Evolutionary conservation across 2,113 vertebrate species (phyloP), one percentile per base, ranked within the genome.

Genomic region (Tursiops truncatus): DNA sequence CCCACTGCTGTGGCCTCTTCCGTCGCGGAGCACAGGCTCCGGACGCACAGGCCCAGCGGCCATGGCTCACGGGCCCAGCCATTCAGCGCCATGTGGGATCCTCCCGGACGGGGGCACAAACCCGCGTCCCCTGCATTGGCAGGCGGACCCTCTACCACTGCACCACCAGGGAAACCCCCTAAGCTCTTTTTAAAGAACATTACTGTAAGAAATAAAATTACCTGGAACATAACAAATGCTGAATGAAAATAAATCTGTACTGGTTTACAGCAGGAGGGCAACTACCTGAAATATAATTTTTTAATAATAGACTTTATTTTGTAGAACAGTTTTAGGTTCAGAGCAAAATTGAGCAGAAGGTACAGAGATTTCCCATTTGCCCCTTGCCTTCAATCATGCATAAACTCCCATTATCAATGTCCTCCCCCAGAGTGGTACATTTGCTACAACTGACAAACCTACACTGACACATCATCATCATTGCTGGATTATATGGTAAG

Each of bases 131-230:
- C 47, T 50, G 47, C 47, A 13, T 13, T 13, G 12, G 12, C 47
- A 50, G 47, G 47, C 12, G 12, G 47, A 50, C 47, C 47, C 47
- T 50, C 47, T 13, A 50, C 47, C 47, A 50, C 47, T 50, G 47
- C 12, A 1, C 47, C 47, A 50, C 17, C 56, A 58, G 20, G 56
- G 56, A 58, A 58, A 7, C 6, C 56, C 56, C 56, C 47, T 79
- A 41, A 79, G 23, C 14, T 73, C 6, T 47, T 58, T 73, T 82
- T 47, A 76, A 91, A 84, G 74, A 83, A 50, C 3, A 92, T 56
- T 38, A 79, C 26, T 90, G 0, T 20, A 90, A 65, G 10, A 88
- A 67, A n/a, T 58, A 97, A 90, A 95, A 91, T 63, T 47, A 82
- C 3, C 67, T 60, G 63, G 44, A 91, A 50, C 15, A 89, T 86